These are phyloP conservation scores for Semaprochilodus insignis DNA, from an alignment of 2,797 vertebrate species.

Conservation along the genomic window DNA sequence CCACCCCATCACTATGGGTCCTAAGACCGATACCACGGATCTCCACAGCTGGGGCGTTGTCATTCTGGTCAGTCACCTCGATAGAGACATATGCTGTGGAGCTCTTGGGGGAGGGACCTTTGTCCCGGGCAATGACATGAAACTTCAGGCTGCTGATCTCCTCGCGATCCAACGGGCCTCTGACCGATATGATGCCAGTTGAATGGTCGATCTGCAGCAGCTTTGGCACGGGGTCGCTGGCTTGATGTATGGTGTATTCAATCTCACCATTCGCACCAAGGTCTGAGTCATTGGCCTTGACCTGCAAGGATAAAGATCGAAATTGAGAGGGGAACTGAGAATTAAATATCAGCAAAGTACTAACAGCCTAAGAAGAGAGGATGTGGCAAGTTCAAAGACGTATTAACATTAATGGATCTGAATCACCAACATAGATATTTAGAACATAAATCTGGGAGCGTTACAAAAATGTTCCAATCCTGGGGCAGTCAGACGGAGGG, in stretches of 20 bases:
- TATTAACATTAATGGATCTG: too few species aligned
- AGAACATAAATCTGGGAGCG: neutral
- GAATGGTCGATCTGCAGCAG: constrained; percentile 91
- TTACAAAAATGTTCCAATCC: neutral
- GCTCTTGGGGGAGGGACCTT: constrained; percentile 94
- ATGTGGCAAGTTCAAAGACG: neutral
- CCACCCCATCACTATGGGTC: constrained; percentile 94
- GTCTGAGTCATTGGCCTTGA: constrained; percentile 96
- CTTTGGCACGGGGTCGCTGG: constrained; percentile 89
- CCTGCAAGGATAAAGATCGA: constrained; percentile 76
- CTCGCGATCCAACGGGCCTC: constrained; percentile 93
- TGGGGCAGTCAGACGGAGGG: neutral
- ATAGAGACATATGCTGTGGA: constrained; percentile 94
- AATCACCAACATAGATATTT: neutral
- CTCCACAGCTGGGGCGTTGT: constrained; percentile 95
- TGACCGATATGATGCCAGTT: constrained; percentile 93
- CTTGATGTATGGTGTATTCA: constrained; percentile 96
- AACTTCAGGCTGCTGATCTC: constrained; percentile 92
- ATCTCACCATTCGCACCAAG: constrained; percentile 96
- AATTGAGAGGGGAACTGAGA: neutral
- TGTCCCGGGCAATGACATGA: constrained; percentile 93
- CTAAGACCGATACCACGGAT: constrained; percentile 96
- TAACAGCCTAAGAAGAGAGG: neutral
- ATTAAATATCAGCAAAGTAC: neutral
- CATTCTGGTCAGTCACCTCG: constrained; percentile 95